Conservation (phyloP, 1,140 invertebrate genomes). For the Luehdorfia chinensis region DNA sequence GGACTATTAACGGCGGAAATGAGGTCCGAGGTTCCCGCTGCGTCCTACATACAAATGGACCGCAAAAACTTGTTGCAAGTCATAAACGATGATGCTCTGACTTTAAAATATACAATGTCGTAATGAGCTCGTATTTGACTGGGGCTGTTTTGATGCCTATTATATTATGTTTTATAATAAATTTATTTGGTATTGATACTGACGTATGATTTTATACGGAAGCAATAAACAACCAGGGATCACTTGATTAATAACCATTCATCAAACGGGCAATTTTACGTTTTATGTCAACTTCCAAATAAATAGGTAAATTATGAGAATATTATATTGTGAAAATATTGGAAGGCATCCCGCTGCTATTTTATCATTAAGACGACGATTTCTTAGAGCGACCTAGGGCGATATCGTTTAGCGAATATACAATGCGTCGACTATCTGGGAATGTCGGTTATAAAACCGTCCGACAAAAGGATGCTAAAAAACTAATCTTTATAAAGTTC, state of each 20-base stretch:
- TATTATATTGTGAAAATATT: conserved; percentile 67
- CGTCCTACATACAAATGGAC: conserved; percentile 29
- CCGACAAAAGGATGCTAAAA: conserved; percentile 70
- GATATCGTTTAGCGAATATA: conserved; percentile 58
- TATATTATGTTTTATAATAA: too few species aligned
- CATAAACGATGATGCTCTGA: conserved; percentile 13
- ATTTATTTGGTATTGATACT: not conserved
- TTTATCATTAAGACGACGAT: conserved; percentile 61
- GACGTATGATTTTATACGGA: not conserved
- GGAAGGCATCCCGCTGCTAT: conserved; percentile 62
- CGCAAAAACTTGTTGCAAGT: conserved; percentile 33
- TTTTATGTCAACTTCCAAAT: conserved; percentile 35
- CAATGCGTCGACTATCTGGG: conserved; percentile 64
- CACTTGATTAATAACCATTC: conserved; percentile 24
- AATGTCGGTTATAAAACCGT: conserved; percentile 66
- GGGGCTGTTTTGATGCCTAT: not conserved
- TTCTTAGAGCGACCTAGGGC: conserved; percentile 46
- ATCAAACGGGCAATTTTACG: conserved; percentile 35
- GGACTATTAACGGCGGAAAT: conserved; percentile 24
- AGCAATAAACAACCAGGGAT: conserved; percentile 15
- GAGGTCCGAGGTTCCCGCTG: conserved; percentile 43
- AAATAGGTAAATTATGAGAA: conserved; percentile 47
- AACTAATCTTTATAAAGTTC: conserved; percentile 56
- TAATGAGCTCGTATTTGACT: not conserved
- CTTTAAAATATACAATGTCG: conserved; percentile 1